Evolutionary conservation across 2,797 vertebrate species (phyloP).

Genomic region (Coreius guichenoti): DNA sequence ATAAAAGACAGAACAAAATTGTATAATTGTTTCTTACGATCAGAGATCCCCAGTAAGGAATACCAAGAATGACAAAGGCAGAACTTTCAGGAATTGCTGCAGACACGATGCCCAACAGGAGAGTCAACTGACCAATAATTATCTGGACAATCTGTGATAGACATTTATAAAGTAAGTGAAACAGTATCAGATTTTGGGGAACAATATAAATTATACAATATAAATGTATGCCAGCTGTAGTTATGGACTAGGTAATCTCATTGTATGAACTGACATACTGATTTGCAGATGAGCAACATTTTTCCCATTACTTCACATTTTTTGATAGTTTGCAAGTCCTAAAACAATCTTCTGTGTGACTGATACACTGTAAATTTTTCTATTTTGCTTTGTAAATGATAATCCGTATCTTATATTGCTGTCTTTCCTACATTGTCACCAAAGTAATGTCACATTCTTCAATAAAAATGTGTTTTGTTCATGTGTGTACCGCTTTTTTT

Average conservation of each 20-base stretch:
- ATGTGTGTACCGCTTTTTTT: neutral
- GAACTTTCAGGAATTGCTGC: no score
- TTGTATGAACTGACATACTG: neutral
- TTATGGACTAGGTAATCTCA: neutral
- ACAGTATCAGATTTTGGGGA: no score
- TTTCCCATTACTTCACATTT: neutral
- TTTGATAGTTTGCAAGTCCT: neutral
- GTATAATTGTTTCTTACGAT: no score
- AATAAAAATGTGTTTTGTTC: neutral
- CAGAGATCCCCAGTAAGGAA: no score
- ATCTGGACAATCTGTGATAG: no score
- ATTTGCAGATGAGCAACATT: no score
- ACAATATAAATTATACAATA: neutral
- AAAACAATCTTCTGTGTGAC: neutral
- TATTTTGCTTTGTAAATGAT: neutral
- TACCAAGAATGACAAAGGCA: no score
- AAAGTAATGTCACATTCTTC: neutral
- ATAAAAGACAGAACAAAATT: no score
- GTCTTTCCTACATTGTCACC: neutral
- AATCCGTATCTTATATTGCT: neutral
- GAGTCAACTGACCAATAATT: no score
- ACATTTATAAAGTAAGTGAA: no score
- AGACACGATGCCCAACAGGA: no score
- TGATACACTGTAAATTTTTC: neutral
- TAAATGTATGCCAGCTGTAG: neutral